Evolutionary conservation across 2,888 invertebrate genomes (phyloP).

Genomic region (Pherbina coryleti): DNA sequence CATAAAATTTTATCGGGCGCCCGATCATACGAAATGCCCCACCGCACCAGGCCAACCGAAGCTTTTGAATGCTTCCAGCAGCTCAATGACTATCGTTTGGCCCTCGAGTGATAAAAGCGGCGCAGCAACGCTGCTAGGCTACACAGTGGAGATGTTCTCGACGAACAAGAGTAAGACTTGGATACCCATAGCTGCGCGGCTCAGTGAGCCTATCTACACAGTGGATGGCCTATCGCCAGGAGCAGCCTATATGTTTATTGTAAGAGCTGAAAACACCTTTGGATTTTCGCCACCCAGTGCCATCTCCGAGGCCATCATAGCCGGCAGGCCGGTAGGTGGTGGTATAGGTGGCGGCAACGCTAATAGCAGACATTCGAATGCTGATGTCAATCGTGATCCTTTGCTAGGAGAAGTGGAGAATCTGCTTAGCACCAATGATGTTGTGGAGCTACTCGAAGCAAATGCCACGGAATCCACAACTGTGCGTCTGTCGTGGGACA

Average conservation of each 20-base stretch:
- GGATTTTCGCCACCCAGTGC: slow-evolving; percentile 85
- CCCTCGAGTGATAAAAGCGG: slow-evolving; percentile 81
- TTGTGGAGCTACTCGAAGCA: slow-evolving; percentile 85
- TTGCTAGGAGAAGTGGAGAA: slow-evolving; percentile 77
- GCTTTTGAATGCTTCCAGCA: slow-evolving; percentile 80
- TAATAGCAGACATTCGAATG: slow-evolving; percentile 41
- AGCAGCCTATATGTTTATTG: slow-evolving; percentile 87
- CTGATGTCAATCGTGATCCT: slow-evolving; percentile 53
- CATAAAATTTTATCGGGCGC: slow-evolving; percentile 85
- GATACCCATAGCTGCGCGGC: slow-evolving; percentile 75
- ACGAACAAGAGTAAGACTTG: slow-evolving; percentile 71
- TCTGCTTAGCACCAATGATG: slow-evolving; percentile 77
- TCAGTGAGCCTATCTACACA: slow-evolving; percentile 80
- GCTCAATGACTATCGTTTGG: slow-evolving; percentile 86
- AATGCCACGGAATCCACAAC: slow-evolving; percentile 87
- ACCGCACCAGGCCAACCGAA: slow-evolving; percentile 85
- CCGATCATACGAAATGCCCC: slow-evolving; percentile 85
- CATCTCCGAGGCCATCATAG: slow-evolving; percentile 80
- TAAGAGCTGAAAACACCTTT: slow-evolving; percentile 90
- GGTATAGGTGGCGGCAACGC: slow-evolving; percentile 47
- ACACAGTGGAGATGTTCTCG: slow-evolving; percentile 83
- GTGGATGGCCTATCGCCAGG: slow-evolving; percentile 81
- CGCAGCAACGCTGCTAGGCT: slow-evolving; percentile 84
- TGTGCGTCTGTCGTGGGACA: slow-evolving; percentile 88
- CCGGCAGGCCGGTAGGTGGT: slow-evolving; percentile 68